Base-by-base conservation (phyloP, 2,797 vertebrate species). In the Hirundo rustica region DNA sequence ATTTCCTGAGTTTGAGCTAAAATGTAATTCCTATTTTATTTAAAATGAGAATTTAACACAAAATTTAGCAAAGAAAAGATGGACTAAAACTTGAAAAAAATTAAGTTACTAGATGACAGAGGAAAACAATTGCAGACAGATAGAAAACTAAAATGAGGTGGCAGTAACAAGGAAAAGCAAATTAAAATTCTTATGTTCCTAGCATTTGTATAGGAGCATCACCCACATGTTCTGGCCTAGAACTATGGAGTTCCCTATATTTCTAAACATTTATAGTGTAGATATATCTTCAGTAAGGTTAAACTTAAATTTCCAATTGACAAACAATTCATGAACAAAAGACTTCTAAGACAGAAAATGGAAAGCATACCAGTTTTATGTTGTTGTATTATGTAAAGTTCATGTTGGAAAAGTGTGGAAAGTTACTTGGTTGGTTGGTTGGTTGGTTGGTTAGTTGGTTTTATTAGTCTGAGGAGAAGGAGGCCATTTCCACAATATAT, bases 41-140 rank as follows among this genome's bases (percentile, higher is more conserved):
- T 55, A 61, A 70, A 60, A 26, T 11, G 15, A 76, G 21, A 76
- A 76, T 72, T 60, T 84, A 67, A 38, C 16, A 34, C 5, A 75
- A 68, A 88, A 70, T 42, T 22, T 10, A 38, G 5, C 17, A 40
- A 13, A 78, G 34, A 30, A 9, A 60, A 68, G 15, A 16, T 40
- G 34, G 13, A 55, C 48, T 21, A 75, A 70, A 68, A 47, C 2
- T 13, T 64, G 7, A n/a, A 72, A 83, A 82, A 81, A 23, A 0
- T 3, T 4, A 44, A 50, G 9, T 45, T 51, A 55, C 17, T 50
- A 55, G 29, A 53, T 19, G 34, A 27, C 11, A 84, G 44, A 54
- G 10, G 11, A 47, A 90, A 81, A 44, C 0, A 0, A 20, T 55
- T 32, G 23, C 0, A n/a, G 9, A 29, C 0, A 3, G 9, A 29